These are phyloP conservation scores for Dendrophyllia cribrosa DNA, from an alignment of 64 coral and sea anemone genomes.

Conservation along the genomic window DNA sequence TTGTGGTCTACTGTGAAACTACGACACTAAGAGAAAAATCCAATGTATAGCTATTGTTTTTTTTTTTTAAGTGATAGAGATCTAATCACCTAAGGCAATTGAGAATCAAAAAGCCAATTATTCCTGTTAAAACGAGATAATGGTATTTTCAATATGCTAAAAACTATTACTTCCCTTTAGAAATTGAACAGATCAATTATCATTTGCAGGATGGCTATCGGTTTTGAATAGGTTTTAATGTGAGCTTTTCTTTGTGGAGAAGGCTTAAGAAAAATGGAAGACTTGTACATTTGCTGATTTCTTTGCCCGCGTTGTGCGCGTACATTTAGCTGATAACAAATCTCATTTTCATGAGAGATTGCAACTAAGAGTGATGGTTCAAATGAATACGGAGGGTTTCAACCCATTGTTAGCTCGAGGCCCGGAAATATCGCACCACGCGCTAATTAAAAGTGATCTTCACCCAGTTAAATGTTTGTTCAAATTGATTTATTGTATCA, in stretches of 20 bases:
- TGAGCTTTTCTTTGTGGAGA: background rate
- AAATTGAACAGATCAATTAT: conserved; percentile 46
- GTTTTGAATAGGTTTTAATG: background rate
- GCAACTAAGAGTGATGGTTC: background rate
- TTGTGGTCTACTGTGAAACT: background rate
- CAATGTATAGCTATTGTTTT: background rate
- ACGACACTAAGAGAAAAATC: background rate
- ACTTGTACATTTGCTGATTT: background rate
- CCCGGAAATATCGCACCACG: conserved; percentile 40
- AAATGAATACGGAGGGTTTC: conserved; percentile 32
- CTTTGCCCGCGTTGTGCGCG: background rate
- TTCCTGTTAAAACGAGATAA: conserved; percentile 27
- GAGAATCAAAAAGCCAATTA: conserved; percentile 45
- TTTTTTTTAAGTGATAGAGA: background rate
- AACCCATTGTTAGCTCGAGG: conserved; percentile 16
- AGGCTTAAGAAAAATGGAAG: background rate
- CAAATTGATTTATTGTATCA: conserved; percentile 43
- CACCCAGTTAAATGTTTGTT: conserved; percentile 38
- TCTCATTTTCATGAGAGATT: conserved; percentile 7
- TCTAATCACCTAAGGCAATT: background rate
- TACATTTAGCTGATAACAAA: background rate
- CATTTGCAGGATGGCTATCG: background rate
- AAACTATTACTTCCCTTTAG: conserved; percentile 26
- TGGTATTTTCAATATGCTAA: conserved; percentile 40
- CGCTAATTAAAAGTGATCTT: conserved; percentile 51